These are phyloP conservation scores for Hippolais icterina DNA, from an alignment of 2,113 vertebrate genomes.

Conservation along the genomic window DNA sequence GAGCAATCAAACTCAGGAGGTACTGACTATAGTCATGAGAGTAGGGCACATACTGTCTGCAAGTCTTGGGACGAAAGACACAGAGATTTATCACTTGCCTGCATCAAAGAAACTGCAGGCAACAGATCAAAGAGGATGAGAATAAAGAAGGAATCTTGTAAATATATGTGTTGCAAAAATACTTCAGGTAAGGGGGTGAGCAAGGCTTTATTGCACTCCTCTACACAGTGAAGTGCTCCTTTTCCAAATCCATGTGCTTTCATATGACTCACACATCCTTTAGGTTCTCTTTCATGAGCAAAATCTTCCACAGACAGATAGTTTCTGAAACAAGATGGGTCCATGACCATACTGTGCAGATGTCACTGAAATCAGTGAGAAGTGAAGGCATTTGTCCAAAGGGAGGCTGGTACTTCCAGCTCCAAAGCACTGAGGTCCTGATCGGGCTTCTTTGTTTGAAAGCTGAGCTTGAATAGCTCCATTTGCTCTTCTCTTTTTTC, in stretches of 20 bases:
- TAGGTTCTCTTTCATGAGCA: not conserved
- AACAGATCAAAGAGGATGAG: conserved; percentile 20
- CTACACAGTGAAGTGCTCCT: not conserved
- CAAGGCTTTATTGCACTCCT: not conserved
- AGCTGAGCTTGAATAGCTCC: not conserved
- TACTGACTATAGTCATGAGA: not conserved
- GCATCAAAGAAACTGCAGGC: not conserved
- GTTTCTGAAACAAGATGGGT: not conserved
- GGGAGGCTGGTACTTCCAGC: not conserved
- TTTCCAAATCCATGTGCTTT: not conserved
- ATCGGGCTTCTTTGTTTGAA: not conserved
- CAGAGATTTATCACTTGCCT: not conserved
- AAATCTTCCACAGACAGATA: not conserved
- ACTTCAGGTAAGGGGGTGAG: not conserved
- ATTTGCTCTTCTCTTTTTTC: not conserved
- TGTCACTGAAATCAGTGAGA: not conserved
- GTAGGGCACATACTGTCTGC: not conserved
- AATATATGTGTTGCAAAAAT: conserved; percentile 20
- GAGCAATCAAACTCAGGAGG: not conserved
- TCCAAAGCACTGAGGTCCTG: not conserved
- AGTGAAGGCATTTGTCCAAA: not conserved
- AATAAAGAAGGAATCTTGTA: not conserved
- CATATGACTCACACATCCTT: not conserved
- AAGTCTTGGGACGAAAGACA: not conserved
- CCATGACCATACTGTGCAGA: not conserved